Base-by-base conservation (phyloP, 2,113 vertebrate genomes). In the Thunnus thynnus region DNA sequence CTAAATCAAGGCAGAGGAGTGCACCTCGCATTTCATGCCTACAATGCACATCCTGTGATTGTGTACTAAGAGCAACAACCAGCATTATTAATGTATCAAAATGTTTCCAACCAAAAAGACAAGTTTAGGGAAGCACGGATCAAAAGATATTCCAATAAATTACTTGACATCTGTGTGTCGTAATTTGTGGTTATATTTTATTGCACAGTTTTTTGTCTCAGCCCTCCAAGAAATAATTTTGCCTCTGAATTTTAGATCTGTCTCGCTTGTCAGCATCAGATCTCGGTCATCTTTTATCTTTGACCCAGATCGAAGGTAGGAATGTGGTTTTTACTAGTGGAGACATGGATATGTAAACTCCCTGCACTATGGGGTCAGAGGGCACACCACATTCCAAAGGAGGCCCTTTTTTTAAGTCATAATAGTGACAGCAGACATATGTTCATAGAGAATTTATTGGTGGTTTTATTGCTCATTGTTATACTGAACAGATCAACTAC, bases 301-400 rank as follows among this genome's bases (percentile, higher is more conserved):
- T 88, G 84, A 88, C 90, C 57, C 76, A 91, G 90, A 90, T 90
- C 55, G 46, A 79, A 82, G 80, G 60, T 55, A 88, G 87, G 92
- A 92, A 92, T 93, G 92, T 83, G 78, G 47, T 86, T 92, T 91
- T 87, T 82, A 85, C 86, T 87, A 79, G 85, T 86, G 85, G 74
- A 88, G 86, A 90, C 89, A 93, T 68, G 76, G 87, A 92, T 86
- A 88, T 90, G 88, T 90, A 92, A 90, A 93, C 92, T 92, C 88
- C 71, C 78, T 86, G 78, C 80, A 72, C 79, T 60, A 62, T 18
- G 56, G 78, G 91, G 88, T 92, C 84, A 91, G 30, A 86, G 92
- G 86, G n/a, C 86, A 80, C 10, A 0, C 54, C 60, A 61, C 91
- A 90, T 91, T 93, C 88, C 84, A 83, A 78, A 81, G 58, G 80